Evolutionary conservation across 37 sponge, comb jelly and placozoan genomes (phyloP).

Genomic region (Dysidea cf. avara): DNA sequence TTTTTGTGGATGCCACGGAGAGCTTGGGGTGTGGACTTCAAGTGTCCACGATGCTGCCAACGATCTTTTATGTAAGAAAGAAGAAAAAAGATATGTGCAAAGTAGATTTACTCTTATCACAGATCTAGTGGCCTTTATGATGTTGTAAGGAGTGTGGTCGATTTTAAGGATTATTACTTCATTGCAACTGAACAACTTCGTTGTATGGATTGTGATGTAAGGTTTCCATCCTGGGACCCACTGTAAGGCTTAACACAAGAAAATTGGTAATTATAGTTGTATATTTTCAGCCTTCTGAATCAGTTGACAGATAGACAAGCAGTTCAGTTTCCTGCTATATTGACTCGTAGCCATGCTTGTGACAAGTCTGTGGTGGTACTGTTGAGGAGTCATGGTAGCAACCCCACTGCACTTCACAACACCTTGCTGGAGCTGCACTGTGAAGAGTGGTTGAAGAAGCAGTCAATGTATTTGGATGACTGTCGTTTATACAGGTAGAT

Average conservation of each 20-base stretch:
- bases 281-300: not conserved
- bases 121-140: slow-evolving; percentile 34
- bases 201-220: slow-evolving; percentile 4
- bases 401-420: not conserved
- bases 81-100: no score
- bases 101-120: no score
- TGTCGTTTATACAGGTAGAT: no score
- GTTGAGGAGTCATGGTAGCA: not conserved
- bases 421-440: no score
- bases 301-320: slow-evolving; percentile 15
- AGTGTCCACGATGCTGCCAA: no score
- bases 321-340: slow-evolving; percentile 25
- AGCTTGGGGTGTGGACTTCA: no score
- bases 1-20: slow-evolving; percentile 11
- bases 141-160: not conserved
- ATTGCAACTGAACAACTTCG: slow-evolving; percentile 21
- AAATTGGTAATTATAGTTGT: no score
- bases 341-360: slow-evolving; percentile 42
- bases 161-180: slow-evolving; percentile 29
- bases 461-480: no score
- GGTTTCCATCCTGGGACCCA: slow-evolving; percentile 28
- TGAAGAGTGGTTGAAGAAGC: no score
- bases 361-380: not conserved
- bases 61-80: no score
- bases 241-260: no score